Conservation (phyloP, 2,797 vertebrate genomes). For the Potorous gilbertii region DNA sequence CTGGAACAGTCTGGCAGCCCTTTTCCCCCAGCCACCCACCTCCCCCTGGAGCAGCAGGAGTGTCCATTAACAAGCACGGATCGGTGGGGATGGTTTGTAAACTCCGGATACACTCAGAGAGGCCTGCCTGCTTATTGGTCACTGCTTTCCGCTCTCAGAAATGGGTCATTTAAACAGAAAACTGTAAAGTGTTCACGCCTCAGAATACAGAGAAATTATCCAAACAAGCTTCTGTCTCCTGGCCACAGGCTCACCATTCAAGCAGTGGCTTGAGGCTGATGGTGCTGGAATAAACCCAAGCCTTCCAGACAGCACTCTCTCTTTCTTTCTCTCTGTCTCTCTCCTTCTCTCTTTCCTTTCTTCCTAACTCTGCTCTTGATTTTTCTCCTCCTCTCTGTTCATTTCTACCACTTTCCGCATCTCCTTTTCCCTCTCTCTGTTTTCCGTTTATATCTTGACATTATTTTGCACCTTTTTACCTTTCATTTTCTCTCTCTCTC, state of each 20-base stretch:
- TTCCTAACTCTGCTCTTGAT: constrained; percentile 64
- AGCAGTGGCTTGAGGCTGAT: constrained; percentile 50
- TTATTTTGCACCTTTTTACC: background rate
- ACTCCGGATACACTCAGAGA: constrained; percentile 83
- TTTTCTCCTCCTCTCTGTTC: constrained; percentile 71
- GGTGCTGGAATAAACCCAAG: constrained; percentile 74
- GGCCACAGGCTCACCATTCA: constrained; percentile 82
- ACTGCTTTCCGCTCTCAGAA: constrained; percentile 85
- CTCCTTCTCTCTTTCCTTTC: constrained; percentile 4
- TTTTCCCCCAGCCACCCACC: background rate
- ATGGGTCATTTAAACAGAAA: constrained; percentile 87
- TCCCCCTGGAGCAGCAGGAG: constrained; percentile 87
- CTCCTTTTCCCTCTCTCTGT: background rate
- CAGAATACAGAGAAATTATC: constrained; percentile 81
- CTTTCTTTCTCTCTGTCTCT: constrained; percentile 37
- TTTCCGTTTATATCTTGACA: background rate
- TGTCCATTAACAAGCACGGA: constrained; percentile 88
- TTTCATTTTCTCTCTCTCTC: background rate
- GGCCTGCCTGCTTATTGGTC: constrained; percentile 79
- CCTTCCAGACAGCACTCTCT: constrained; percentile 78
- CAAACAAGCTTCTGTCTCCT: constrained; percentile 81
- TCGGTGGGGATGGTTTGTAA: constrained; percentile 87
- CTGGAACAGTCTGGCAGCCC: constrained; percentile 88
- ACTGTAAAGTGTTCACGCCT: constrained; percentile 83
- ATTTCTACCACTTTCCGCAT: constrained; percentile 52